Evolutionary conservation across 2,797 vertebrate species (phyloP).

Genomic region (Acrocephalus scirpaceus): DNA sequence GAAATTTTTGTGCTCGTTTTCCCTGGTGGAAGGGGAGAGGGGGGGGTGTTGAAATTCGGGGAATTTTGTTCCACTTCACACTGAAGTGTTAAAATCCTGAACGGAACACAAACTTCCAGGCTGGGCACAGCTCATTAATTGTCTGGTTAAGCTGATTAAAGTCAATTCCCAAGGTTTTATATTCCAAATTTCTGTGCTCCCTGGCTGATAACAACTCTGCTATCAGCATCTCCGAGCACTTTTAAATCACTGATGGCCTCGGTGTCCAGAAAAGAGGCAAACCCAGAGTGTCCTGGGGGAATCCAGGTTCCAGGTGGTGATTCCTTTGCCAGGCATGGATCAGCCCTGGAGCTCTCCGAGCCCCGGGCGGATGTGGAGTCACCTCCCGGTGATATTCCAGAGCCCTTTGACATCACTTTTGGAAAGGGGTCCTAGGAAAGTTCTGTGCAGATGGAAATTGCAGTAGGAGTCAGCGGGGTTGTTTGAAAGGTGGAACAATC

Average conservation of each 20-base stretch:
- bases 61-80: slow-evolving; percentile 55
- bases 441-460: slow-evolving; percentile 53
- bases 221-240: not conserved
- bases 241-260: not conserved
- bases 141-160: not conserved
- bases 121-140: not conserved
- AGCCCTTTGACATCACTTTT: slow-evolving; percentile 58
- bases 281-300: not conserved
- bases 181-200: not conserved
- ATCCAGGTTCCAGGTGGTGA: not conserved
- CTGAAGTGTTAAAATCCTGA: not conserved
- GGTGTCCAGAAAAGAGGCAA: not conserved
- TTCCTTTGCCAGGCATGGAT: not conserved
- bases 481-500: not conserved
- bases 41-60: slow-evolving; percentile 16
- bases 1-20: not conserved
- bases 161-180: not conserved
- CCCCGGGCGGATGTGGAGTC: not conserved
- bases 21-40: not conserved
- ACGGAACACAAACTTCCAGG: not conserved
- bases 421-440: slow-evolving; percentile 53
- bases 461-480: not conserved
- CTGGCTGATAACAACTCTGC: not conserved
- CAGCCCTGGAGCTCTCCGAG: not conserved
- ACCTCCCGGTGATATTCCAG: slow-evolving; percentile 29